phyloP scores from a whole-genome alignment of 2,113 vertebrate genomes.

The Antechinus stuartii region DNA sequence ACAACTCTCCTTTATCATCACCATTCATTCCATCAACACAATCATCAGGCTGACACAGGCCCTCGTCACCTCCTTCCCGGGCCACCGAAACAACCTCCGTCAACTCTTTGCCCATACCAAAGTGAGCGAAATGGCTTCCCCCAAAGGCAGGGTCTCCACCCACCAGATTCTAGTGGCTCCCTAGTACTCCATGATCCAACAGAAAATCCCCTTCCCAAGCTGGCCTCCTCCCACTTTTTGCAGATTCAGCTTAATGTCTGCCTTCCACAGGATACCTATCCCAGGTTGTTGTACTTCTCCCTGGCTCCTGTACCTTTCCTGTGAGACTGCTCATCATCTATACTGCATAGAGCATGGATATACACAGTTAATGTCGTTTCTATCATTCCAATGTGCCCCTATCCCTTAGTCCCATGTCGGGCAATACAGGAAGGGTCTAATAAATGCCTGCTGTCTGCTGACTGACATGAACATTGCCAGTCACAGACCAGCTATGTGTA shows the following conservation, averaged over 20 bases:
- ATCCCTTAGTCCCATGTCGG: neutral
- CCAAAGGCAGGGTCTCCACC: neutral
- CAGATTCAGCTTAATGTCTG: neutral
- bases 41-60: neutral
- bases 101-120: too few species aligned
- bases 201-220: neutral
- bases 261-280: neutral
- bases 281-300: too few species aligned
- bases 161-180: too few species aligned
- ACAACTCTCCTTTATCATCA: neutral
- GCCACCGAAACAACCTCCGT: neutral
- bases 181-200: neutral
- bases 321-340: neutral
- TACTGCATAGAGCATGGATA: neutral
- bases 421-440: neutral
- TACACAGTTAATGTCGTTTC: neutral
- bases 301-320: neutral
- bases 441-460: neutral
- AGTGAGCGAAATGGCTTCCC: neutral
- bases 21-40: neutral
- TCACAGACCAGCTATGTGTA: neutral
- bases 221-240: neutral
- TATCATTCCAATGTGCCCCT: neutral
- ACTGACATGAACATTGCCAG: too few species aligned
- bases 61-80: neutral